Base-by-base conservation (phyloP, 1,140 invertebrate species). In the Neomicropteryx cornuta region DNA sequence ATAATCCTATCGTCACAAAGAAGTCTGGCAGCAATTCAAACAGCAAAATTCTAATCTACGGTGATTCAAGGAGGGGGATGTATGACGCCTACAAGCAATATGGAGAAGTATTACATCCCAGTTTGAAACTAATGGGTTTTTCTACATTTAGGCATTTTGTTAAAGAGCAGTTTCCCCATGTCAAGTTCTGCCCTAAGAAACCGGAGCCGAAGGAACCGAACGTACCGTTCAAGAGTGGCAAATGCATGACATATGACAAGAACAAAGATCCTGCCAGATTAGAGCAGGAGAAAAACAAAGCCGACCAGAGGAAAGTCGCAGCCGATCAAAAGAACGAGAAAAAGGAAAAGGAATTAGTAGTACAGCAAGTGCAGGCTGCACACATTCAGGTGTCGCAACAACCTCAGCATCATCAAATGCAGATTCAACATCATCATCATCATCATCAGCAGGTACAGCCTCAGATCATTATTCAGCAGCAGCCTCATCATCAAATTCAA, bases 111-210 rank as follows among this genome's bases (percentile, higher is more conserved):
- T 51, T 75, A 19, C 75, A 76, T 33, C 74, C 77, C 2, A 71
- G 71, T 27, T 71, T 77, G 14, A 82, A 83, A 61, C 61, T 79
- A 2, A 82, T 87, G 79, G 81, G 81, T 0, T 87, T 83, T 48
- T 83, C 81, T 0, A 83, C 80, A 16, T 87, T 87, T 59, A 64
- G 81, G 38, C 73, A 80, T 47, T 86, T 85, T 49, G 79, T 86
- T 75, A 83, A 83, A 52, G 79, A 82, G 47, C 81, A 84, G 52
- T 86, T 85, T 58, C 81, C 81, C 2, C 76, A 83, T 48, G 73
- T 84, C 2, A 80, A 78, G 51, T 84, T 84, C 52, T 58, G 55
- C 13, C 62, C 63, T 4, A 75, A 75, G 38, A 81, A 81, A 58
- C 56, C 73, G 18, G 79, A 82, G 43, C 48, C 69, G 22, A 66